phyloP scores from a whole-genome alignment of 2,888 invertebrate species.

The Lagria hirta region DNA sequence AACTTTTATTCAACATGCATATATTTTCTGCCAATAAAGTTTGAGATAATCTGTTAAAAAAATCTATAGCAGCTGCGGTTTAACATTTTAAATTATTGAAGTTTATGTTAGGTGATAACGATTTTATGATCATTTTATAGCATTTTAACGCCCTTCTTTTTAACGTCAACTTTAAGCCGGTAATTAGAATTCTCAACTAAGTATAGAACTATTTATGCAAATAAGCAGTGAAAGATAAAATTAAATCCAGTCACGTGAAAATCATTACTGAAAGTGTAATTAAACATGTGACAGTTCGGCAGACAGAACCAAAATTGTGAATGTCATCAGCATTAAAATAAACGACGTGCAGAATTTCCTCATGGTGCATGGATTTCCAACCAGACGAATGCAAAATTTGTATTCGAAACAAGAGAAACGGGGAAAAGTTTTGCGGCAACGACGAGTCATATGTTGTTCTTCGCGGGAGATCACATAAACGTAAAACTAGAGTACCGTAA shows the following conservation, averaged over 20 bases:
- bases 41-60: too few species aligned
- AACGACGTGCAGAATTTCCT: constrained; percentile 29
- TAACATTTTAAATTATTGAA: too few species aligned
- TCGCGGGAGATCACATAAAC: constrained; percentile 26
- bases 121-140: too few species aligned
- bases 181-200: too few species aligned
- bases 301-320: not conserved
- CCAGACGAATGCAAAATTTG: constrained; percentile 34
- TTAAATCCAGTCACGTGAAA: constrained; percentile 8
- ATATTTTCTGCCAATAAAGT: too few species aligned
- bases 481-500: constrained; percentile 39
- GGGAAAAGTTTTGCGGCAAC: constrained; percentile 34
- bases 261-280: constrained; percentile 7
- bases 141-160: too few species aligned
- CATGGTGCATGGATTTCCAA: constrained; percentile 36
- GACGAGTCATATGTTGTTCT: constrained; percentile 32
- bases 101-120: too few species aligned
- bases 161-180: too few species aligned
- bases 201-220: constrained; percentile 11
- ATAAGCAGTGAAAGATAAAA: constrained; percentile 6
- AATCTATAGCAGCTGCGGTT: too few species aligned
- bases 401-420: constrained; percentile 32
- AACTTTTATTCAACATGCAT: too few species aligned
- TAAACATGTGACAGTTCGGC: constrained; percentile 3
- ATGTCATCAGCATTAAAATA: constrained; percentile 10